Percentiles rank a stretch among this genome's conserved stretches.
These are phyloP conservation scores for Anoplophora glabripennis DNA, from an alignment of 1,140 invertebrate genomes.

Conservation along the genomic window DNA sequence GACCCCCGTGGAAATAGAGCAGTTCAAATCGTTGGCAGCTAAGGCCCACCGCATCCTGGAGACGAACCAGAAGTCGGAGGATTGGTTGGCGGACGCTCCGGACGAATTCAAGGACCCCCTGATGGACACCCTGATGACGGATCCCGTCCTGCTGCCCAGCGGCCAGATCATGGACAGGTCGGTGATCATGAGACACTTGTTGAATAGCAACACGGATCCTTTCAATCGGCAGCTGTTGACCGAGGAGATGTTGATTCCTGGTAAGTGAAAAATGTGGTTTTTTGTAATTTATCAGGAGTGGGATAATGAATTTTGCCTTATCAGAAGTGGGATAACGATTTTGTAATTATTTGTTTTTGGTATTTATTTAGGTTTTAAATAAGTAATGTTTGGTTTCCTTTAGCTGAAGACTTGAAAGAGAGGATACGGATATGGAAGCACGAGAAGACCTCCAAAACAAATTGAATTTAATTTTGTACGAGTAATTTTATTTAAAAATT, in stretches of 20 bases:
- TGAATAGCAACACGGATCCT: constrained; percentile 95
- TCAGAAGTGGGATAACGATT: background rate
- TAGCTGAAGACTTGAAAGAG: constrained; percentile 42
- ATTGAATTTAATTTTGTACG: constrained; percentile 11
- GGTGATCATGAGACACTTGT: constrained; percentile 88
- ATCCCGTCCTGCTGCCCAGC: constrained; percentile 91
- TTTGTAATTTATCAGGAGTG: background rate
- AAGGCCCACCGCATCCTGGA: constrained; percentile 76
- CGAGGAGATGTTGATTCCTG: constrained; percentile 80
- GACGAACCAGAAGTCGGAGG: constrained; percentile 81
- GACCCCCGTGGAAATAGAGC: constrained; percentile 75
- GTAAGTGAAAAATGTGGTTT: constrained; percentile 50
- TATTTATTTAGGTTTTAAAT: background rate
- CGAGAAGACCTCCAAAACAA: constrained; percentile 32
- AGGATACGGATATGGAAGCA: constrained; percentile 43
- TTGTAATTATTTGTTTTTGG: background rate
- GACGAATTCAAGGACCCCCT: constrained; percentile 97
- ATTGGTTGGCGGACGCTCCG: constrained; percentile 93
- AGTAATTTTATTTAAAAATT: constrained; percentile 17
- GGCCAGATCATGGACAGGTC: constrained; percentile 94
- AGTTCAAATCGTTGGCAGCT: constrained; percentile 75
- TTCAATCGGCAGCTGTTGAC: constrained; percentile 93
- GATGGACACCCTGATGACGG: constrained; percentile 97
- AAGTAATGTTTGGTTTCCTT: constrained; percentile 11
- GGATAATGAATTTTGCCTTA: background rate